Base-by-base conservation (phyloP, 2,113 vertebrate species). In the Pontoporia blainvillei region DNA sequence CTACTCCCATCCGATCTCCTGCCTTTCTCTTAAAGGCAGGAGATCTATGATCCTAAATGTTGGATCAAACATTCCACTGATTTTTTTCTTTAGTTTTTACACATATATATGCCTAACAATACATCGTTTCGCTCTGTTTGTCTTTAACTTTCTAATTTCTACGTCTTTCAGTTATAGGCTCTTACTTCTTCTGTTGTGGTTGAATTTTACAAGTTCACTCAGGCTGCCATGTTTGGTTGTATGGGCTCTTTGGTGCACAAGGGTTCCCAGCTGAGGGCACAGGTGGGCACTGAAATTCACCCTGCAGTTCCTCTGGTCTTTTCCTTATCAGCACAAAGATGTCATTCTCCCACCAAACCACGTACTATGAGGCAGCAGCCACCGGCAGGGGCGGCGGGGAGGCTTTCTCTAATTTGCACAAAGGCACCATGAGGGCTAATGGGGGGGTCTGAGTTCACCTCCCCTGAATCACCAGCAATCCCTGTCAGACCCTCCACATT, bases 301-400 rank as follows among this genome's bases (percentile, higher is more conserved):
- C 31, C 57, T 87, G 25, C 13, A 49, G 46, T 54, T 29, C 8
- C 75, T 18, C 34, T 73, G 27, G 18, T 7, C 10, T 27, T 59
- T 57, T 61, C 49, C 93, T 71, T 29, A 83, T 4, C 44, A 64
- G 29, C 44, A 41, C 18, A 49, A 31, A 84, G 49, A 9, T 23
- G 12, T 20, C 52, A 8, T 18, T 82, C 36, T 79, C n/a, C 69
- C 8, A 1, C 20, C 12, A 64, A 4, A 7, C 31, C 23, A 31
- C 0, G 1, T 25, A 27, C 34, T 4, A 1, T 27, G 31, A 49
- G 10, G 21, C 39, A 72, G 29, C 25, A 31, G 3, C 57, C 62
- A 69, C 10, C 21, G 59, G 17, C 31, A 18, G 46, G 46, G 46
- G 31, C 3, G 3, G 10, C 3, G n/a, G 0, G 25, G 31, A 18